phyloP scores from a whole-genome alignment of 2,113 vertebrate genomes.

The Cavia aperea region DNA sequence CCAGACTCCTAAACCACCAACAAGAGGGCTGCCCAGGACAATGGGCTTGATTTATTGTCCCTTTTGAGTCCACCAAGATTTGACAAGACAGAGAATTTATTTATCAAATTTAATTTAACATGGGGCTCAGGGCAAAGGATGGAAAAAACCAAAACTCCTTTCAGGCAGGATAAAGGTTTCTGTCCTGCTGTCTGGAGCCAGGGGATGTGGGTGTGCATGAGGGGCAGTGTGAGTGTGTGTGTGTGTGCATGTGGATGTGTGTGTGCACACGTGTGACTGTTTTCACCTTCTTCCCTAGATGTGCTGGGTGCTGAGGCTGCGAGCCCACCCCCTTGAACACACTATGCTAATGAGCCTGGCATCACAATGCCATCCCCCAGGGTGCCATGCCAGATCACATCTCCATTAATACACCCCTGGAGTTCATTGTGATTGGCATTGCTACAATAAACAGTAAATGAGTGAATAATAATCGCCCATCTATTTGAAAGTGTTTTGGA shows the following conservation, averaged over 20 bases:
- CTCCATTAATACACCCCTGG: conserved; percentile 75
- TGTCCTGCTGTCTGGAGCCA: neutral
- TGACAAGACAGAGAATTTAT: neutral
- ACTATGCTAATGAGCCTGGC: conserved; percentile 71
- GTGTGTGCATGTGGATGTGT: neutral
- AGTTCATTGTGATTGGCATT: conserved; percentile 71
- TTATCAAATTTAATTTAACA: conserved; percentile 12
- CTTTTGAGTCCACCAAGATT: neutral
- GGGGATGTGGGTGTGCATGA: neutral
- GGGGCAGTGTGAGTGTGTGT: neutral
- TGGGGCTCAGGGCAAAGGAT: neutral
- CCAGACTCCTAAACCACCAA: neutral
- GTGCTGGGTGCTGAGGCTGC: neutral
- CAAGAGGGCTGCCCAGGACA: neutral
- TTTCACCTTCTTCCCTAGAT: neutral
- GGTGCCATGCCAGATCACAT: conserved; percentile 60
- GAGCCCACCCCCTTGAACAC: conserved; percentile 1
- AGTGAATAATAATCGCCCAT: conserved; percentile 69
- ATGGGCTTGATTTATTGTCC: neutral
- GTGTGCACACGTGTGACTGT: rapidly evolving
- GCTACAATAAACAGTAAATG: conserved; percentile 70
- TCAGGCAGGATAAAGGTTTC: neutral
- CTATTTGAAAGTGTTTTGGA: conserved; percentile 63
- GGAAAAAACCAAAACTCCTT: neutral
- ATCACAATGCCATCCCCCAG: neutral